Evolutionary conservation across 2,888 invertebrate genomes (phyloP), one percentile per base, ranked within the genome.

Genomic region (Clusia tigrina): DNA sequence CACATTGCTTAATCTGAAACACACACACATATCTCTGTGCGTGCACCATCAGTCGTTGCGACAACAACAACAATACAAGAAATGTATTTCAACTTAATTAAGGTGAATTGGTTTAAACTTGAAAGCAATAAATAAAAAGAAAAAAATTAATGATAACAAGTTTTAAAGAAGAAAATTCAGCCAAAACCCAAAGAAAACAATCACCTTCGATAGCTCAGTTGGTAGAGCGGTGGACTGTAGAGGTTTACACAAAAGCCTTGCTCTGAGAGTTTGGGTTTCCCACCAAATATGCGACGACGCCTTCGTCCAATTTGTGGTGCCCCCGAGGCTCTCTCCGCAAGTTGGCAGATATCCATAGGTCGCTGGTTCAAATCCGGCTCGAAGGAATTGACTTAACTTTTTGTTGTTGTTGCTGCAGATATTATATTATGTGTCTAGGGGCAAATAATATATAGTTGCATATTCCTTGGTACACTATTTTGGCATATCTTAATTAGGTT

Each of bases 151-250:
- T 42, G 42, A 32, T 42, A 3, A 42, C 42, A 42, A 42, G 9
- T 42, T n/a, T 3, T 15, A 42, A 12, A 6, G 6, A 3, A n/a
- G n/a, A 42, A 42, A 42, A 32, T 32, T 32, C 12, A 32, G 6
- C 6, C 42, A n/a, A n/a, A 48, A 3, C 20, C 2, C 32, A 32
- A 32, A 32, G 32, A 6, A 12, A 6, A 12, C 48, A 48, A 20
- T 9, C 67, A 77, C 74, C 74, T 75, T 75, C 74, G 74, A 75
- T 75, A 75, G 74, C 74, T 75, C 74, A 75, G 74, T 72, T 75
- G 74, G 74, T 75, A 77, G 77, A 77, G 77, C 77, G 74, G 68
- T 75, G 77, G 74, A 75, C 74, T 75, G 74, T 75, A 75, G 74
- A 15, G n/a, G 20, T 48, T 48, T 15, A 42, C 10, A 32, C 32